Base-by-base conservation (phyloP, 2,797 vertebrate genomes). In the Jordanella pulchra region DNA sequence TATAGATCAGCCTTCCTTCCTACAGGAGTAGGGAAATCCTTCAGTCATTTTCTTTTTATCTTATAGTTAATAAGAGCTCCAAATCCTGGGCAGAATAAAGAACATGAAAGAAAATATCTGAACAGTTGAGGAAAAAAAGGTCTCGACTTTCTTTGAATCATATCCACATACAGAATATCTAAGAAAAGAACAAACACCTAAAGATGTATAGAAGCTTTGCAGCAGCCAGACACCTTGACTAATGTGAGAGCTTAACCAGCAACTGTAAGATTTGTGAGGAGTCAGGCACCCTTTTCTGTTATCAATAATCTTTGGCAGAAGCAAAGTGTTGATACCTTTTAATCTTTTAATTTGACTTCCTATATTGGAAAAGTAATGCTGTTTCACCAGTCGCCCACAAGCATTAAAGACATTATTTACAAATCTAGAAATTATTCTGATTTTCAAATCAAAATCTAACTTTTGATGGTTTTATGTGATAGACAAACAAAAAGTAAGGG, bases 231-330 rank as follows among this genome's bases (percentile, higher is more conserved):
- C 65, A 32, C 39, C 14, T 2, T 84, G 85, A 89, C 73, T 77
- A 78, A 88, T 83, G 66, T 63, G 1, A 15, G 69, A 81, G 69
- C 85, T 81, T 66, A 87, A 86, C 83, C 30, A 10, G 75, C 84
- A 91, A 85, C 87, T 78, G 87, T 89, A 84, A 80, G 63, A 75
- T 84, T 69, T 78, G 67, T 77, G 69, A 71, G 77, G 55, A 77
- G 64, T 81, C 79, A 72, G 74, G 72, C 73, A 32, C 71, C 73
- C 75, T 65, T 71, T 74, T 67, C 70, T 76, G 7, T 5, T 80
- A 79, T 80, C 85, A 86, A 90, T 78, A 71, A 73, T 89, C 84
- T 86, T 73, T 69, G 90, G 91, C 76, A 39, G 83, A 72, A 77
- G 83, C 75, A 79, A 80, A 81, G 84, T 83, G 83, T 83, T 76